phyloP scores from a whole-genome alignment of 2,797 vertebrate genomes.

The Gobionotothen gibberifrons region DNA sequence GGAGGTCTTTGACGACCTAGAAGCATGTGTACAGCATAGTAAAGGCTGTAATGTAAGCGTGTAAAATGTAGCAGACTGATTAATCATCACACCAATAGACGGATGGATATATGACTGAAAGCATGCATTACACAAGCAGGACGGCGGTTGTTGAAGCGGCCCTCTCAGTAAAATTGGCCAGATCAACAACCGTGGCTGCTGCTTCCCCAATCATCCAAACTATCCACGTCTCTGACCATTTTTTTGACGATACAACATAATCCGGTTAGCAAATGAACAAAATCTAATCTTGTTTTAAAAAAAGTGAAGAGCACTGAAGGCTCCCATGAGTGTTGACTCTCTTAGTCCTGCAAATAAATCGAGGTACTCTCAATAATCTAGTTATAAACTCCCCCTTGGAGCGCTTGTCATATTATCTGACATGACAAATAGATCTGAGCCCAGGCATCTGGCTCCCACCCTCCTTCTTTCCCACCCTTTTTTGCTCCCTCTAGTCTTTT shows the following conservation, averaged over 20 bases:
- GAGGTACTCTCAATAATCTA: slow-evolving; percentile 72
- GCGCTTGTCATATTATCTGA: slow-evolving; percentile 77
- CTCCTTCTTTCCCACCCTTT: slow-evolving; percentile 21
- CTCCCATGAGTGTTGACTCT: slow-evolving; percentile 51
- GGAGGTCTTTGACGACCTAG: slow-evolving; percentile 21
- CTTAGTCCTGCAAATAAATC: slow-evolving; percentile 73
- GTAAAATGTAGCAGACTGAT: slow-evolving; percentile 28
- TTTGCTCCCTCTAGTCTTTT: slow-evolving; percentile 33
- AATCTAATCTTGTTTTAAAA: slow-evolving; percentile 65
- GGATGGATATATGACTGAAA: slow-evolving; percentile 2
- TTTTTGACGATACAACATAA: slow-evolving; percentile 55
- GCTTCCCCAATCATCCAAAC: slow-evolving; percentile 46
- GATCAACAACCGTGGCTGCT: slow-evolving; percentile 17
- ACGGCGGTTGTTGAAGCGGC: slow-evolving; percentile 32
- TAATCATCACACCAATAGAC: slow-evolving; percentile 23
- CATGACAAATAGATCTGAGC: slow-evolving; percentile 78
- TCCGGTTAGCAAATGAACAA: slow-evolving; percentile 61
- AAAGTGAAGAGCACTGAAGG: slow-evolving; percentile 52
- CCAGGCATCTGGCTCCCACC: slow-evolving; percentile 36
- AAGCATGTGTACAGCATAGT: slow-evolving; percentile 25
- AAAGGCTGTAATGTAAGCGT: slow-evolving; percentile 20
- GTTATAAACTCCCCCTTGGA: slow-evolving; percentile 72
- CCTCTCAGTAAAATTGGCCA: slow-evolving; percentile 21
- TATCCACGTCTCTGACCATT: slow-evolving; percentile 31
- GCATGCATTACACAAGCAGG: slow-evolving; percentile 12